Conservation (phyloP, 2,797 vertebrate species). For the Chromis chromis region DNA sequence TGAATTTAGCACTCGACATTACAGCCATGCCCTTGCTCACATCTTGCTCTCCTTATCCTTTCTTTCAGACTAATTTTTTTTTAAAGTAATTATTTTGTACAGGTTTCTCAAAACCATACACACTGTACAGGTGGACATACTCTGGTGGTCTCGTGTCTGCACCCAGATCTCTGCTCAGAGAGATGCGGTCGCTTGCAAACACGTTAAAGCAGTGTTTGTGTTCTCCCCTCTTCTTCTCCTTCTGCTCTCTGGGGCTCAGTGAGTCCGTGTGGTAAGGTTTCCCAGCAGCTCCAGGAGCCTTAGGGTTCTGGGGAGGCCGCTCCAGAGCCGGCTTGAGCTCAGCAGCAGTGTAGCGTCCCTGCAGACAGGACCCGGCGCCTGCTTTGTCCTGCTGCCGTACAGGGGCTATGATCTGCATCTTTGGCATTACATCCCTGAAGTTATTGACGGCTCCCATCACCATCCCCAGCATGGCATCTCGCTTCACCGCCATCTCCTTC, state of each 20-base stretch:
- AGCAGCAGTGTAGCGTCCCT: constrained; percentile 90
- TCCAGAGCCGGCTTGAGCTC: constrained; percentile 91
- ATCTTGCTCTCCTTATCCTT: neutral
- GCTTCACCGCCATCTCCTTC: constrained; percentile 87
- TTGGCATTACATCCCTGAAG: constrained; percentile 93
- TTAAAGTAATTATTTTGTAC: neutral
- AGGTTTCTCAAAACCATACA: constrained; percentile 12
- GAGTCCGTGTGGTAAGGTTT: constrained; percentile 89
- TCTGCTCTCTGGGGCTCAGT: constrained; percentile 89
- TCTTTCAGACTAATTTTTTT: neutral
- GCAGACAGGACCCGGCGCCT: constrained; percentile 84
- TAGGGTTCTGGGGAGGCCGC: constrained; percentile 90
- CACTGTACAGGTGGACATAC: constrained; percentile 83
- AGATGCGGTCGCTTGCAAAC: constrained; percentile 97
- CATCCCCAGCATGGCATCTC: constrained; percentile 91
- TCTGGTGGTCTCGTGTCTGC: constrained; percentile 97
- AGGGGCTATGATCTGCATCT: constrained; percentile 97
- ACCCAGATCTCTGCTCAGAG: constrained; percentile 95
- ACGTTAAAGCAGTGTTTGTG: constrained; percentile 98
- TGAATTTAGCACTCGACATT: neutral
- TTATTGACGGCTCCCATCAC: constrained; percentile 96
- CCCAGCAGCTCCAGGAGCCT: constrained; percentile 92
- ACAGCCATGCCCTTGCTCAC: neutral
- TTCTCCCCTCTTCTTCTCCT: constrained; percentile 93
- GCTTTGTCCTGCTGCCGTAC: constrained; percentile 83